Evolutionary conservation across 2,888 invertebrate species (phyloP), one percentile per base, ranked within the genome.

Genomic region (Diarsia rubi): DNA sequence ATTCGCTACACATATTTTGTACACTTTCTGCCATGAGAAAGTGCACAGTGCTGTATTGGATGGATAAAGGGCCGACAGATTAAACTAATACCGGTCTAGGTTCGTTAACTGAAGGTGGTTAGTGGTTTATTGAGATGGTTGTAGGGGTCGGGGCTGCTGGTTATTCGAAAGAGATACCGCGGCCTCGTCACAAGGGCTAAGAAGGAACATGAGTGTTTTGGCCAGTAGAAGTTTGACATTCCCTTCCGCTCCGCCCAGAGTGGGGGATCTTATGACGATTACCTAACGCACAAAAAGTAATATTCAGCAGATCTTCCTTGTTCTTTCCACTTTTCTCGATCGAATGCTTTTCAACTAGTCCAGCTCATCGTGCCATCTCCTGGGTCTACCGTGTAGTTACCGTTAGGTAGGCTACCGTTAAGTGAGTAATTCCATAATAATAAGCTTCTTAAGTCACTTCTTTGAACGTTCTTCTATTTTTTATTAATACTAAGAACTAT

Each of bases 21-120:
- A 88, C 88, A 90, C 85, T 88, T 86, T 82, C 86, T 85, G 86
- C 79, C 86, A n/a, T 77, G 86, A 85, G 90, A 91, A 91, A 89
- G 87, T 88, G 83, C 78, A 82, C 88, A 87, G 79, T 86, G 84
- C 63, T 47, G 37, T 69, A 75, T 77, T 78, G 71, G 65, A 76
- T 70, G 74, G 84, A 85, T 89, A 84, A 84, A 85, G 77, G 82
- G 60, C 69, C 79, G 84, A 79, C 73, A 54, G 81, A 72, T 75
- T 81, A 83, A 81, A 88, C 85, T 81, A 87, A 85, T 86, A 85
- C 86, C 69, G 77, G 86, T 88, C 82, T 78, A 24, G 24, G 73
- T 80, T 85, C 78, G 79, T 84, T 86, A 81, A 77, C 75, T 65
- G 27, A 24, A 59, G 65, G 71, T 62, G 11, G n/a, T 62, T 66